phyloP scores from a whole-genome alignment of 2,113 vertebrate genomes.

The Platysternon megacephalum region DNA sequence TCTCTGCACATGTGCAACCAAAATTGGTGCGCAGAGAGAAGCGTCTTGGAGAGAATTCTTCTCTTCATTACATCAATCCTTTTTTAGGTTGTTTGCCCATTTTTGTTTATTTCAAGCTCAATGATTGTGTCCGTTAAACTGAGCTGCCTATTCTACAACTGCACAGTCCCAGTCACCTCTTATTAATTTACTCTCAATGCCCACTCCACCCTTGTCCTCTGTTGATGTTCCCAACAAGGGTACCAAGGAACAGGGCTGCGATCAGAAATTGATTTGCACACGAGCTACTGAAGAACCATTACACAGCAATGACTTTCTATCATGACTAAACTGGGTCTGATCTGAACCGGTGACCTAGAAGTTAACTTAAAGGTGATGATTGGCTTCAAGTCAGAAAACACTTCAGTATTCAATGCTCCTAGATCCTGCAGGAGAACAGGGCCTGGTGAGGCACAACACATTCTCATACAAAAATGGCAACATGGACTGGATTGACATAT shows the following conservation, averaged over 20 bases:
- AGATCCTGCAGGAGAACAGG: not conserved
- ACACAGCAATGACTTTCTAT: not conserved
- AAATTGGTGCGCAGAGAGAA: not conserved
- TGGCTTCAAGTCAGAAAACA: not conserved
- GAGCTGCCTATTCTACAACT: not conserved
- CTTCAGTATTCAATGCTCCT: not conserved
- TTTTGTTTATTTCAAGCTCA: not conserved
- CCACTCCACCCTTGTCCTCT: not conserved
- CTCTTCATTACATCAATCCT: not conserved
- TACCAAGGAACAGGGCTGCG: no score
- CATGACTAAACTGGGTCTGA: not conserved
- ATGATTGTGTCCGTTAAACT: not conserved
- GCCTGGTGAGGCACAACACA: not conserved
- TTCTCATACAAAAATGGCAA: not conserved
- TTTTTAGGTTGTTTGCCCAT: not conserved
- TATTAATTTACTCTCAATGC: not conserved
- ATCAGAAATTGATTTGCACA: not conserved
- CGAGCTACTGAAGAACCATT: not conserved
- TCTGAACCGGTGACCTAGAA: not conserved
- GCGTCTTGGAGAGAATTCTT: not conserved
- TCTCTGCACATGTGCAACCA: not conserved
- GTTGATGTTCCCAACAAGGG: no score
- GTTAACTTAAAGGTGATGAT: not conserved
- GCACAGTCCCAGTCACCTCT: not conserved
- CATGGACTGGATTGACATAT: not conserved